A percentile compares a stretch with the other conserved stretches of the same genome.
phyloP scores from a whole-genome alignment of 1,140 invertebrate genomes.

The Idris sp. region DNA sequence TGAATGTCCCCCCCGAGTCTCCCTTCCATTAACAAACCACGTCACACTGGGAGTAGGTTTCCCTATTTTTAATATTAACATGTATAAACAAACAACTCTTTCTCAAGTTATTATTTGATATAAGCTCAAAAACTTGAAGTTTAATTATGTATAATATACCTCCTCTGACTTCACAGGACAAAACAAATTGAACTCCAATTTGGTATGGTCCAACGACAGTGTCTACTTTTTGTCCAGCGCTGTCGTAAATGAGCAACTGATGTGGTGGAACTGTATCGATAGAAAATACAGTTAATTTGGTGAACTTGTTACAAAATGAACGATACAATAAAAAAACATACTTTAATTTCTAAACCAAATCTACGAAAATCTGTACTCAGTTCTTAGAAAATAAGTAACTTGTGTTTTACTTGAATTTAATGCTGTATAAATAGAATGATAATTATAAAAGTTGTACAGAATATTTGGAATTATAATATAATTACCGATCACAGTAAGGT shows the following conservation, averaged over 20 bases:
- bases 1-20: slow-evolving; percentile 78
- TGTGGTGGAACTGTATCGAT: slow-evolving; percentile 88
- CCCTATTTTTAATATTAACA: slow-evolving; percentile 78
- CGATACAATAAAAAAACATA: no score
- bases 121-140: no score
- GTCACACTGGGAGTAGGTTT: slow-evolving; percentile 88
- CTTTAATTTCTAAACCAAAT: no score
- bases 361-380: no score
- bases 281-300: slow-evolving; percentile 3
- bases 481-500: slow-evolving; percentile 94
- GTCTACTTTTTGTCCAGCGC: slow-evolving; percentile 85
- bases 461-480: slow-evolving; percentile 41
- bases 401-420: no score
- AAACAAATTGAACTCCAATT: slow-evolving; percentile 87
- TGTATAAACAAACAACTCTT: not conserved
- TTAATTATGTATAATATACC: slow-evolving; percentile 83
- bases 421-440: no score
- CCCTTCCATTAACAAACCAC: slow-evolving; percentile 86
- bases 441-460: not conserved
- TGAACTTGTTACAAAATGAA: no score
- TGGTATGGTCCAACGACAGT: slow-evolving; percentile 89
- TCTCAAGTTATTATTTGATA: no score
- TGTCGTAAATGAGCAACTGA: slow-evolving; percentile 89
- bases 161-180: slow-evolving; percentile 93
- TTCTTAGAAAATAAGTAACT: no score